phyloP scores from a whole-genome alignment of 2,113 vertebrate genomes.

The Oryzias celebensis region DNA sequence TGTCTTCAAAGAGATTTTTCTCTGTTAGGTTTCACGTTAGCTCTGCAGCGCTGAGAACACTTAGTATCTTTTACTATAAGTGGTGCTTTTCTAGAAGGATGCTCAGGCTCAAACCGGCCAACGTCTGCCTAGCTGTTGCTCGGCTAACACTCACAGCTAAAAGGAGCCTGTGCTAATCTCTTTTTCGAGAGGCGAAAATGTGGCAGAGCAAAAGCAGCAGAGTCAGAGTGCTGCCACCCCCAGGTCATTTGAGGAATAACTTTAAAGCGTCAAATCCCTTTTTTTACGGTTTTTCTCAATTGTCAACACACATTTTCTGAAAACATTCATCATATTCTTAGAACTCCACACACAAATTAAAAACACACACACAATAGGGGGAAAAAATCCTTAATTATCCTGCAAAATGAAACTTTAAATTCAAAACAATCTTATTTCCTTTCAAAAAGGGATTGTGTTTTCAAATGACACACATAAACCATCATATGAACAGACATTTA shows the following conservation, averaged over 20 bases:
- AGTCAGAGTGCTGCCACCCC: neutral
- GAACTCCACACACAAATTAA: too few species aligned
- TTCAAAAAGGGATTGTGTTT: too few species aligned
- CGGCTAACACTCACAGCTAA: conserved; percentile 52
- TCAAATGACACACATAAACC: too few species aligned
- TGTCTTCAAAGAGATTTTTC: conserved; percentile 67
- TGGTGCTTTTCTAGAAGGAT: conserved; percentile 60
- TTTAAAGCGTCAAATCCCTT: neutral
- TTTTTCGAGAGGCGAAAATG: neutral
- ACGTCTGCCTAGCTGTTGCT: conserved; percentile 52
- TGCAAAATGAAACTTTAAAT: too few species aligned
- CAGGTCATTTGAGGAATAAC: neutral
- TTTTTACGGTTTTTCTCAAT: too few species aligned
- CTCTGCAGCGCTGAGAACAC: conserved; percentile 8
- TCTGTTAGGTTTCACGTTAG: conserved; percentile 23
- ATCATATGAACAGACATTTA: too few species aligned
- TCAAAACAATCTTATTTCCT: too few species aligned
- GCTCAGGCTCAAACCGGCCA: conserved; percentile 63
- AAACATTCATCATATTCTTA: too few species aligned
- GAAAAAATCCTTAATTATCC: too few species aligned
- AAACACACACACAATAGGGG: too few species aligned
- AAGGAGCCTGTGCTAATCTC: conserved; percentile 50
- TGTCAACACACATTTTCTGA: too few species aligned
- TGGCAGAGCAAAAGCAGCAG: conserved; percentile 7
- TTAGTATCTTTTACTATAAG: conserved; percentile 48